Conservation (phyloP, 2,888 invertebrate genomes). For the Tetramorium bicarinatum region DNA sequence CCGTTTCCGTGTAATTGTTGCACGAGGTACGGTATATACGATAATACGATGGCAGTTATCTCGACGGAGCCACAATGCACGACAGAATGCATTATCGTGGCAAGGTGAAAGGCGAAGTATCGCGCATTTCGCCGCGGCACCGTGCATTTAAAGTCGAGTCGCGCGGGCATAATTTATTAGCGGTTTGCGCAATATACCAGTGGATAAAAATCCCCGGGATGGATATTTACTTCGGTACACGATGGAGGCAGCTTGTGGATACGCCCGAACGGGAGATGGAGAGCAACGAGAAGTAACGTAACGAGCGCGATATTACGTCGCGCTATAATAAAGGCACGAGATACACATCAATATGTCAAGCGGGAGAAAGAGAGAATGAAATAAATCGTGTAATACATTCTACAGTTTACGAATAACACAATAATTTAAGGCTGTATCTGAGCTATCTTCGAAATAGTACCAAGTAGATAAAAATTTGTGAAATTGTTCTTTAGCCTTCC, state of each 20-base stretch:
- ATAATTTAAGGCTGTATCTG: no score
- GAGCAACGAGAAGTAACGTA: constrained; percentile 38
- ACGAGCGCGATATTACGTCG: constrained; percentile 48
- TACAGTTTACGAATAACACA: not conserved
- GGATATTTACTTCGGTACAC: constrained; percentile 29
- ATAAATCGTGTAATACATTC: constrained; percentile 7
- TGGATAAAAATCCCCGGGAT: constrained; percentile 46
- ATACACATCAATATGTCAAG: constrained; percentile 33
- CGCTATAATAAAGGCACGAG: constrained; percentile 34
- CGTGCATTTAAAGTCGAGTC: constrained; percentile 42
- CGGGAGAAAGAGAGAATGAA: not conserved
- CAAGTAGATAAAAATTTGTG: no score
- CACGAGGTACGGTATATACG: not conserved
- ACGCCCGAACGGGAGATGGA: constrained; percentile 34
- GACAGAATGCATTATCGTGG: constrained; percentile 50
- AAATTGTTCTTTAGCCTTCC: no score
- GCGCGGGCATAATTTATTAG: constrained; percentile 52
- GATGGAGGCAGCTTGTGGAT: constrained; percentile 25
- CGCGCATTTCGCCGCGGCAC: constrained; percentile 38
- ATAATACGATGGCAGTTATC: constrained; percentile 39
- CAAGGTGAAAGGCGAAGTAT: constrained; percentile 54
- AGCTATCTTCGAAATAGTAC: no score
- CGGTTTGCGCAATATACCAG: constrained; percentile 44
- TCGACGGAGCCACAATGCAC: constrained; percentile 29
- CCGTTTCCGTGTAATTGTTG: constrained; percentile 41